Conservation (phyloP, 2,888 invertebrate species). For the Sipha maydis region DNA sequence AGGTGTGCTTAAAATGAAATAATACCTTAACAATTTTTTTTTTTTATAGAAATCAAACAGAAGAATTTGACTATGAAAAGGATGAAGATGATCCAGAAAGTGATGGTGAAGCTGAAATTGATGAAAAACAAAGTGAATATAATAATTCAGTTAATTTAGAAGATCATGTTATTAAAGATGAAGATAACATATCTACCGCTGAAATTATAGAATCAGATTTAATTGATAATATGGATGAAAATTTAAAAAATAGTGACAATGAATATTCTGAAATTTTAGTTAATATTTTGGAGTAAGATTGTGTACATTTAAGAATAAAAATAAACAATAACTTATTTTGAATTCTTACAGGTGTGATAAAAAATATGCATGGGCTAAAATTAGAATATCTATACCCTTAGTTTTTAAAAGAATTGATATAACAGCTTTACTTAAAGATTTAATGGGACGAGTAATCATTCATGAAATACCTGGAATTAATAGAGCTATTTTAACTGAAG, state of each 20-base stretch:
- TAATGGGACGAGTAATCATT: conserved; percentile 79
- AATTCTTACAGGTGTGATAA: conserved; percentile 78
- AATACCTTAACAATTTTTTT: not conserved
- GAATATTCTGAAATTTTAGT: conserved; percentile 68
- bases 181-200: not conserved
- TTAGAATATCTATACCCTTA: conserved; percentile 78
- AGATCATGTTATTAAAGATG: not conserved
- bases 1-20: not conserved
- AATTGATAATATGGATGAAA: not conserved
- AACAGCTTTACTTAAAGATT: conserved; percentile 77
- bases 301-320: not conserved
- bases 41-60: conserved; percentile 64
- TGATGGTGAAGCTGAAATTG: conserved; percentile 65
- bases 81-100: conserved; percentile 63
- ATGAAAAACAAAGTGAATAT: conserved; percentile 52
- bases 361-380: conserved; percentile 84
- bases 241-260: conserved; percentile 66
- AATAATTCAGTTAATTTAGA: conserved; percentile 29
- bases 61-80: conserved; percentile 64
- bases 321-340: conserved; percentile 65
- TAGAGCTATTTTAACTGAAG: conserved; percentile 83
- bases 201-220: not conserved
- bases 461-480: conserved; percentile 84
- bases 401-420: conserved; percentile 78
- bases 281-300: conserved; percentile 66